phyloP scores from a whole-genome alignment of 2,888 invertebrate species.

The Pomacea canaliculata region DNA sequence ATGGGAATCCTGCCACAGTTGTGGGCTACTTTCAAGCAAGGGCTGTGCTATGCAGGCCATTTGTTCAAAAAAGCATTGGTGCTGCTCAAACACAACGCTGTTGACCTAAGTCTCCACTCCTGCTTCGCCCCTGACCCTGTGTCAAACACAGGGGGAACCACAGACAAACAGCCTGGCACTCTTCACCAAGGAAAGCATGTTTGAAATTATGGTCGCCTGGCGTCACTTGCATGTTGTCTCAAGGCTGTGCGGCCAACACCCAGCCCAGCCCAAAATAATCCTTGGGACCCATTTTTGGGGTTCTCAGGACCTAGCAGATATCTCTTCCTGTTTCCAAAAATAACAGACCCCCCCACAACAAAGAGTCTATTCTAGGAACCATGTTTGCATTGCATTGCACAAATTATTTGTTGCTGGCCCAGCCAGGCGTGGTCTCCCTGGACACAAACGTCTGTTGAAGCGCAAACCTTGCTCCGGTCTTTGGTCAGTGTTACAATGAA shows the following conservation, averaged over 20 bases:
- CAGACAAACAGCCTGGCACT: slow-evolving; percentile 3
- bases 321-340: slow-evolving; percentile 9
- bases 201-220: slow-evolving; percentile 1
- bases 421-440: not conserved
- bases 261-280: slow-evolving; percentile 4
- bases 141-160: slow-evolving; percentile 7
- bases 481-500: no score
- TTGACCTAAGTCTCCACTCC: not conserved
- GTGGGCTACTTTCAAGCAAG: no score
- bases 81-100: no score
- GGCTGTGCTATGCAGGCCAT: no score
- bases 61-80: no score
- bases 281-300: not conserved
- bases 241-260: not conserved
- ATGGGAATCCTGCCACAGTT: no score
- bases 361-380: not conserved
- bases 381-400: not conserved
- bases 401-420: not conserved
- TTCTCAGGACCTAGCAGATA: not conserved
- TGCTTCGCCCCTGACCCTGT: slow-evolving; percentile 6
- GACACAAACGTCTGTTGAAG: not conserved
- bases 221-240: slow-evolving; percentile 4
- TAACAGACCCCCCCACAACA: not conserved
- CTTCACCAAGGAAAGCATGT: slow-evolving; percentile 1
- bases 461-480: no score